phyloP scores from a whole-genome alignment of 2,888 invertebrate genomes.

The Clistopyga incitator region DNA sequence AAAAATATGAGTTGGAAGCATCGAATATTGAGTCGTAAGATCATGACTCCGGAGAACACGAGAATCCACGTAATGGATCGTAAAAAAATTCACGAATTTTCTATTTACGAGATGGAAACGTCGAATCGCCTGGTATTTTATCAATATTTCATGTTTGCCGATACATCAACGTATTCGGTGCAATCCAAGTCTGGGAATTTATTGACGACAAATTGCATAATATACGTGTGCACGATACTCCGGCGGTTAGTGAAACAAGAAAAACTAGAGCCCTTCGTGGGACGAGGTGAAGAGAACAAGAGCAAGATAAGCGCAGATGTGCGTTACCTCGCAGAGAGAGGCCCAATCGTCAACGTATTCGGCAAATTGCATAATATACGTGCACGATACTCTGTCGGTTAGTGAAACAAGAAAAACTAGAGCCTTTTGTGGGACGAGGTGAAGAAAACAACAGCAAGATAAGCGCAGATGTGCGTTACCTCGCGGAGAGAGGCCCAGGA shows the following conservation, averaged over 20 bases:
- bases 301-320: neutral
- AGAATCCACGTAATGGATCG: constrained; percentile 1
- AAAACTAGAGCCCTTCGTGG: too few species aligned
- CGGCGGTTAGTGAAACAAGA: neutral
- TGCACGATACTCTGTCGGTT: too few species aligned
- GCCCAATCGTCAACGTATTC: too few species aligned
- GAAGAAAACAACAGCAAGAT: constrained; percentile 18
- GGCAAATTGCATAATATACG: too few species aligned
- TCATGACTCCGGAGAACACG: neutral
- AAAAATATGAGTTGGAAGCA: neutral
- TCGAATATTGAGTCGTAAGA: constrained; percentile 7
- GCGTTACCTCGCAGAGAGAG: neutral
- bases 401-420: too few species aligned
- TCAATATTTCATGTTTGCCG: constrained; percentile 67
- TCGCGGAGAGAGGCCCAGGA: constrained; percentile 4
- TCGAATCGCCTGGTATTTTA: constrained; percentile 42
- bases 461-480: neutral
- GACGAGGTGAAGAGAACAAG: constrained; percentile 17
- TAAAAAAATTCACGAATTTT: constrained; percentile 44
- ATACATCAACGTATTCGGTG: neutral
- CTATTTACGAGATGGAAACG: constrained; percentile 20
- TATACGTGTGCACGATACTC: constrained; percentile 1
- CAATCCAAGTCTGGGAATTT: neutral
- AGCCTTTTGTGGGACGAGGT: neutral
- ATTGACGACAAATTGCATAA: constrained; percentile 5